Evolutionary conservation across 2,797 vertebrate genomes (phyloP).

Genomic region (Xyrichtys novacula): DNA sequence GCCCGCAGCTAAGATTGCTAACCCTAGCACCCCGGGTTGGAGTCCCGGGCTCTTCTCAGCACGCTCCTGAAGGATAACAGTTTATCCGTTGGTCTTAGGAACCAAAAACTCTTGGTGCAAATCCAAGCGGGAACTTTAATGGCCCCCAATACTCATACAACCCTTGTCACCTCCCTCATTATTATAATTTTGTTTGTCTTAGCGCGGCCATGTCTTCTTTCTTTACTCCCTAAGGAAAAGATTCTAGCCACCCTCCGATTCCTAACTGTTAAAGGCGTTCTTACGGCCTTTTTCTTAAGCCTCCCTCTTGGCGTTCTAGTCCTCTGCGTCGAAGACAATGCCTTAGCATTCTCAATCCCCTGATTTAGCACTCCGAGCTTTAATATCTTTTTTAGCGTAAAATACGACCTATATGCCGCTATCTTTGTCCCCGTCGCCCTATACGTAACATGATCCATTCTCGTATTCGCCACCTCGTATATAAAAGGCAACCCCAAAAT

Average conservation of each 20-base stretch:
- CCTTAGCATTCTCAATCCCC: fast-evolving
- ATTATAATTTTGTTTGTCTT: too few relatives aligned
- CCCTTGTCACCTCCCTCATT: too few relatives aligned
- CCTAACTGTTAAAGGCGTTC: too few relatives aligned
- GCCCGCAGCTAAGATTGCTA: slow-evolving; percentile 61
- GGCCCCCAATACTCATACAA: fast-evolving
- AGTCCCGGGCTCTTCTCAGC: slow-evolving; percentile 53
- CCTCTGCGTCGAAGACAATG: fast-evolving
- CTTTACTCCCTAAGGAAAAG: too few relatives aligned
- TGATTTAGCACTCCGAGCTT: slow-evolving; percentile 9
- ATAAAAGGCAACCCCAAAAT: slow-evolving; percentile 48
- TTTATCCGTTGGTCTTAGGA: slow-evolving; percentile 78
- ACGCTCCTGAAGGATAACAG: slow-evolving; percentile 74
- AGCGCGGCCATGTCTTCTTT: too few relatives aligned
- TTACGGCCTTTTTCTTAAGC: slow-evolving; percentile 23
- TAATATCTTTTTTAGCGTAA: slow-evolving; percentile 33
- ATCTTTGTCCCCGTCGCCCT: slow-evolving; percentile 46
- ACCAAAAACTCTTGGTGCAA: slow-evolving; percentile 80
- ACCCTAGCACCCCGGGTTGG: slow-evolving; percentile 43
- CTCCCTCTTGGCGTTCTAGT: fast-evolving
- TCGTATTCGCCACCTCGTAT: slow-evolving; percentile 63
- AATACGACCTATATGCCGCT: fast-evolving
- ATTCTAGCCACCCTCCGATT: too few relatives aligned
- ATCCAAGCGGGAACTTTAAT: slow-evolving; percentile 68
- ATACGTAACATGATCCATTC: slow-evolving; percentile 53